Base-by-base conservation (phyloP, 1,140 invertebrate species). In the Homalodisca vitripennis region DNA sequence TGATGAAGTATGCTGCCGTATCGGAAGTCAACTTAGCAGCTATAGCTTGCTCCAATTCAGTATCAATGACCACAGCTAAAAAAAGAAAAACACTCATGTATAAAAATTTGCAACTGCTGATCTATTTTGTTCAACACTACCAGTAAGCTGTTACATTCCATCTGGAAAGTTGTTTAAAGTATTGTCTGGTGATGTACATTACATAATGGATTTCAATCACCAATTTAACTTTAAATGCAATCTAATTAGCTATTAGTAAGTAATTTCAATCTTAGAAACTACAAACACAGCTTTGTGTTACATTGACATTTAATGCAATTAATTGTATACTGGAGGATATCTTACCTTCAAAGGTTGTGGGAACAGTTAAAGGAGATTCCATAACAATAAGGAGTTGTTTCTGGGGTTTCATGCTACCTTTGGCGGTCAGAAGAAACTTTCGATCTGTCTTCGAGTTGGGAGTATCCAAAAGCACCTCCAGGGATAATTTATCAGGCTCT, bases 381-480 rank as follows among this genome's bases (percentile, higher is more conserved):
- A 91, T 73, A 0, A 78, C 71, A 1, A 85, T 71, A 72, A 83
- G 85, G 1, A 86, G 32, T 65, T 81, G 83, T 51, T 82, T 83
- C 34, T 87, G 82, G 0, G 81, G 85, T 55, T 74, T 74, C 1
- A 74, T 71, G 57, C 74, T 81, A 57, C n/a, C 84, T 75, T 87
- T 83, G 14, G 84, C 72, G 12, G 73, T 71, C 0, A 89, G 46
- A 41, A 82, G 79, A 0, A 87, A 76, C 68, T 86, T 87, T 55
- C 89, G 85, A 22, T 86, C 83, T 0, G 79, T 82, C 74, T 85
- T 84, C 0, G 87, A 88, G 29, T 87, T 88, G 60, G 86, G 83
- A 30, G 90, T 90, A 71, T 92, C 90, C 31, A 92, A 80, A 0
- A 87, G 76, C 1, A 92, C 72, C 75, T 91, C 88, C 34, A 85